Conservation (phyloP, 23 tunicate species). For the Ascidia mentula region DNA sequence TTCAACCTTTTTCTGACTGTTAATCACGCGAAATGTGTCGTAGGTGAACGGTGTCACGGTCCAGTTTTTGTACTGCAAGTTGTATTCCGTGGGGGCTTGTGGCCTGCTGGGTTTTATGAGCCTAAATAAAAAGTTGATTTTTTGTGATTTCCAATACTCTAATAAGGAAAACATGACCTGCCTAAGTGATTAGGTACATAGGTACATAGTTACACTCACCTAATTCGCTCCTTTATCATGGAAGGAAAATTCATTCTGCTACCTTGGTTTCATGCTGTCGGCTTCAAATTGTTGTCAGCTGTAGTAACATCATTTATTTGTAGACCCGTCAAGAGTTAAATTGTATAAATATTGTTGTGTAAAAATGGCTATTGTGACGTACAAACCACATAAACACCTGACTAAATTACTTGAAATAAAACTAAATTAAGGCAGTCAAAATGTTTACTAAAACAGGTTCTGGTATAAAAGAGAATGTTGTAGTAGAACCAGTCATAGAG, state of each 20-base stretch:
- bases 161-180: neutral
- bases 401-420: neutral
- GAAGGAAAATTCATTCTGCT: neutral
- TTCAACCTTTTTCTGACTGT: neutral
- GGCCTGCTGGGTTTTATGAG: slow-evolving; percentile 41
- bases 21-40: slow-evolving; percentile 14
- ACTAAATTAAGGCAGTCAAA: neutral
- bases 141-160: neutral
- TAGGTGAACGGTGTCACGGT: slow-evolving; percentile 22
- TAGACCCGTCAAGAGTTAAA: no score
- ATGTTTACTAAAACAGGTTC: neutral
- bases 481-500: neutral
- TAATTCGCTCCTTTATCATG: neutral
- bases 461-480: neutral
- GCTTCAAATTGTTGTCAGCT: no score
- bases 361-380: neutral
- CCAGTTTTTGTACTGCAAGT: slow-evolving; percentile 49
- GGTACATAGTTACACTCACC: no score
- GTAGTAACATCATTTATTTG: no score
- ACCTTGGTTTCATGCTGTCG: neutral
- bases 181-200: no score
- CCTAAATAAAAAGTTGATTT: slow-evolving; percentile 8
- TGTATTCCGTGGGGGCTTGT: slow-evolving; percentile 54
- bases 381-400: neutral
- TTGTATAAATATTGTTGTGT: neutral